Base-by-base conservation (phyloP, 2,113 vertebrate species). In the Dicaeum eximium region DNA sequence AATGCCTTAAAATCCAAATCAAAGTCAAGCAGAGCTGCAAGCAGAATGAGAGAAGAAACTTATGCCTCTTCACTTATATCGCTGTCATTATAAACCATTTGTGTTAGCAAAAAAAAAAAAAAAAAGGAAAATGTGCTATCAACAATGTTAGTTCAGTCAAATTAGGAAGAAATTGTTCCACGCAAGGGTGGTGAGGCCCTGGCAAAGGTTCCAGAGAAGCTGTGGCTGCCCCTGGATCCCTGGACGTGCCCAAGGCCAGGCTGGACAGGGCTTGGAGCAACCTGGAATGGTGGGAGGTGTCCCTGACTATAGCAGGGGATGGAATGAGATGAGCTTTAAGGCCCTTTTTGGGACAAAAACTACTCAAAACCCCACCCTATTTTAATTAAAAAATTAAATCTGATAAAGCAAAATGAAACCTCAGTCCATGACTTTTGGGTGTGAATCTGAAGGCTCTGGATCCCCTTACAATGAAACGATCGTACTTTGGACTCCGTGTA, bases 221-320 rank as follows among this genome's bases (percentile, higher is more conserved):
- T 50, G 53, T 10, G 71, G 37, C 61, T 75, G 53, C 3, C 11
- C 7, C 44, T 15, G 61, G 27, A 50, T 17, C 31, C 47, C 44
- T 18, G 37, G 30, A 0, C 50, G 9, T 15, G 37, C 7, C 31
- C 53, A 35, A 58, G 11, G 51, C 37, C 61, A 51, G 27, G 45
- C 0, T 44, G 45, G 45, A 37, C 3, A 2, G 14, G 45, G 45
- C 27, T 15, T 15, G 37, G 37, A 51, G 11, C 2, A 60, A 0
- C 9, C 38, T 10, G 72, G 27, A 18, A 33, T 0, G 10, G 14
- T 7, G 11, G 21, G 21, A 67, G 9, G 6, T 22, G 35, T 37
- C 27, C 51, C 16, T 31, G 60, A 3, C 13, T 37, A 37, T 7
- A 22, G 33, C 21, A 51, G 3, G 9, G 25, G 20, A 1, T 15